Evolutionary conservation across 2,797 vertebrate species (phyloP), one percentile per base, ranked within the genome.

Genomic region (Callimico goeldii): DNA sequence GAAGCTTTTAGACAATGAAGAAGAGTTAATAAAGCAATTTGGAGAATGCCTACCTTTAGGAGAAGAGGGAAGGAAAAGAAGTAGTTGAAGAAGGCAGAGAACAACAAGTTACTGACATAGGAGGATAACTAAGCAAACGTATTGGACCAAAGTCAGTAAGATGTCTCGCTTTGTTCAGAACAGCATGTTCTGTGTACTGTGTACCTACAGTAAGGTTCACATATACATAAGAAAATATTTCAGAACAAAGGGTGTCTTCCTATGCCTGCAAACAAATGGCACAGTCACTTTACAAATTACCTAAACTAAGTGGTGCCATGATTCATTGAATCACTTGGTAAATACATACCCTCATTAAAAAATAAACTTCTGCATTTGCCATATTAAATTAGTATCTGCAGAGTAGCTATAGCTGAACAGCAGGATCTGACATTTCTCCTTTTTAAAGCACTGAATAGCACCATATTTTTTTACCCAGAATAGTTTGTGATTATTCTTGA

Each of bases 341-440:
- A 94, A 97, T 90, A 92, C 88, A 91, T 90, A 77, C 77, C 48
- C 43, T 88, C 72, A 83, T 61, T 52, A 15, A 26, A 73, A 88
- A 90, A 96, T 87, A 33, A 93, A 90, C 41, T 88, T 88, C 67
- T 97, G 9, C 46, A 97, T 96, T 96, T 96, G 24, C 24, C 81
- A 33, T 81, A 90, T 41, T 91, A 95, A 96, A 95, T 97, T 96
- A 96, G 55, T 46, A 73, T 91, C 61, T 95, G n/a, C 92, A 61
- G 41, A 84, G 36, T 79, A 91, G 36, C 10, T 96, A 76, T 90
- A 52, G 87, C 52, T 81, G 4, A 96, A 90, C 19, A 97, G 28
- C 13, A 86, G 91, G 75, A 96, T 30, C 0, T 87, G 77, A 30
- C 41, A 7, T 1, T 96, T 93, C 87, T 96, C 28, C 43, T 61